A percentile compares a stretch with the other conserved stretches of the same genome.
phyloP scores from a whole-genome alignment of 2,797 vertebrate genomes.

The Paguma larvata region DNA sequence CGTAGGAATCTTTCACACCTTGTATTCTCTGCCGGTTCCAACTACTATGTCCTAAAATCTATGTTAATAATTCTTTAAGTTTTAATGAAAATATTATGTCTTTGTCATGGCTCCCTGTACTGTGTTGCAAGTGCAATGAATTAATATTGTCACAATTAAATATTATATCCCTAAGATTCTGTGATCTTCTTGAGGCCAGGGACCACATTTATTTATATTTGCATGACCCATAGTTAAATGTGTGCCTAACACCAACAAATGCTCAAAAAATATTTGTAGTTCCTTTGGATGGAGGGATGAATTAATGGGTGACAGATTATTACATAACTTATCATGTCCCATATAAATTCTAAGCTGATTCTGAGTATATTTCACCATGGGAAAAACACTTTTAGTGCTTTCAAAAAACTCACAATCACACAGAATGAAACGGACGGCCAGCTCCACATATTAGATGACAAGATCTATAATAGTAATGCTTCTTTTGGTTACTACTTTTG shows the following conservation, averaged over 20 bases:
- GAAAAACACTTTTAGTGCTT: conserved; percentile 42
- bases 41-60: neutral
- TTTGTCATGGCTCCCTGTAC: neutral
- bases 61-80: conserved; percentile 24
- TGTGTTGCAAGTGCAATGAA: neutral
- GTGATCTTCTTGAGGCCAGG: neutral
- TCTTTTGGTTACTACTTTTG: neutral
- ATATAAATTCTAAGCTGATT: conserved; percentile 4
- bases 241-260: neutral
- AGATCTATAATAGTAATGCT: conserved; percentile 22
- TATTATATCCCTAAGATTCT: neutral
- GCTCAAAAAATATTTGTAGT: neutral
- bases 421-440: neutral
- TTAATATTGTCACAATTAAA: neutral
- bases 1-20: neutral
- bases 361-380: neutral
- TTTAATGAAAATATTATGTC: neutral
- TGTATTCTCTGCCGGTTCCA: neutral
- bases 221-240: neutral
- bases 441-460: neutral
- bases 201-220: neutral
- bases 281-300: neutral
- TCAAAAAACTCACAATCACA: conserved; percentile 30
- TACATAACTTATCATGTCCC: neutral
- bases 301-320: neutral